Percentiles rank a stretch among this genome's conserved stretches.
Evolutionary conservation across 2,113 vertebrate genomes (phyloP).

Genomic region (Pelodiscus sinensis): DNA sequence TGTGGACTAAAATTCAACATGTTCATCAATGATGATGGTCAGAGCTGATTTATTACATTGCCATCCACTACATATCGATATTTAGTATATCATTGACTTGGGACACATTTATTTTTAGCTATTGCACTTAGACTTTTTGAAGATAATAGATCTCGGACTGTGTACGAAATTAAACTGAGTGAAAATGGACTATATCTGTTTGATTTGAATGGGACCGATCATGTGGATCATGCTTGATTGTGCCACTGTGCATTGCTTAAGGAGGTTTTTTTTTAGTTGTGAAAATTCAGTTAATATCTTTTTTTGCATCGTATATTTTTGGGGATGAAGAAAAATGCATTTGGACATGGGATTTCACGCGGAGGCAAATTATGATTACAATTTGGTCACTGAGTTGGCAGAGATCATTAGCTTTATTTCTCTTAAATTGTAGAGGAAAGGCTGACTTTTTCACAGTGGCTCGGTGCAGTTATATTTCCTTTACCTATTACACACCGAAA

Average conservation of each 20-base stretch:
- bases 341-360: not conserved
- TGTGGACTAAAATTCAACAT: not conserved
- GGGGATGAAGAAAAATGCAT: not conserved
- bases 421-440: not conserved
- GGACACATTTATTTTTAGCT: conserved; percentile 34
- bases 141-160: conserved; percentile 21
- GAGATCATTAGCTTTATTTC: conserved; percentile 4
- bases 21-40: conserved; percentile 35
- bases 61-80: not conserved
- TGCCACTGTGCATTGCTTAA: not conserved
- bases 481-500: not conserved
- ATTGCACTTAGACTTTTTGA: conserved; percentile 29
- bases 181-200: conserved; percentile 25
- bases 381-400: not conserved
- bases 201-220: not conserved
- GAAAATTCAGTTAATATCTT: conserved; percentile 19
- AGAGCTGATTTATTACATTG: conserved; percentile 39
- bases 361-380: not conserved
- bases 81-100: conserved; percentile 23
- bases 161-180: not conserved
- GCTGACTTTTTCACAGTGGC: not conserved
- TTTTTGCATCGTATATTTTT: not conserved
- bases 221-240: not conserved
- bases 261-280: not conserved
- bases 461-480: not conserved